Percentiles rank a stretch among this genome's conserved stretches.
These are phyloP conservation scores for Lasioglossum lativentre DNA, from an alignment of 2,888 invertebrate species.

Conservation along the genomic window DNA sequence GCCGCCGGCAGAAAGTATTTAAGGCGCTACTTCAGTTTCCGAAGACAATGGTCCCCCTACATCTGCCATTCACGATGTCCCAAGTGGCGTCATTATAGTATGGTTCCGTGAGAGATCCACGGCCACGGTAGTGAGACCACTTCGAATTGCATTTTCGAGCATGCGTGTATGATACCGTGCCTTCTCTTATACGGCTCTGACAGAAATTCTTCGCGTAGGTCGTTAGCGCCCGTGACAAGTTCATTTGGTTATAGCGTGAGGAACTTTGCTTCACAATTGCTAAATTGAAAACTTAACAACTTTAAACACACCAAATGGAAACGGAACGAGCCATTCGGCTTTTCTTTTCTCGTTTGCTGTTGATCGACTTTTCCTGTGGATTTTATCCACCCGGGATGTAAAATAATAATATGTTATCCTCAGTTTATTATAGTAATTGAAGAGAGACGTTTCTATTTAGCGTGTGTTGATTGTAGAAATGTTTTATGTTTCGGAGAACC, in stretches of 20 bases:
- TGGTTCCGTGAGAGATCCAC: slow-evolving; percentile 51
- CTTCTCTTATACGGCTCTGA: not conserved
- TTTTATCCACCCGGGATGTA: too few species aligned
- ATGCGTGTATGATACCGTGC: slow-evolving; percentile 31
- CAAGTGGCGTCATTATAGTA: slow-evolving; percentile 69
- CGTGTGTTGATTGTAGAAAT: too few species aligned
- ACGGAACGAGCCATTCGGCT: not conserved
- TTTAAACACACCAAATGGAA: not conserved
- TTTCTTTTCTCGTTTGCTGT: not conserved
- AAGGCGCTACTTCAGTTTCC: slow-evolving; percentile 59
- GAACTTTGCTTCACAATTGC: too few species aligned
- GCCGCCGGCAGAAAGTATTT: slow-evolving; percentile 68
- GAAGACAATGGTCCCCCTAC: slow-evolving; percentile 66
- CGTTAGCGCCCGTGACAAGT: not conserved
- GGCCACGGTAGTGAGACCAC: slow-evolving; percentile 42
- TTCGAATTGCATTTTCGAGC: slow-evolving; percentile 66
- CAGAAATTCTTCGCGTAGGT: not conserved
- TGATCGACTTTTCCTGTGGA: not conserved
- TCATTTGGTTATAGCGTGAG: not conserved
- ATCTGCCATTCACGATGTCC: slow-evolving; percentile 67
- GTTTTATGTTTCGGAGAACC: too few species aligned
- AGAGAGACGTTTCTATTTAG: too few species aligned
- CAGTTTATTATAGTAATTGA: not conserved
- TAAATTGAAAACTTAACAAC: not conserved
- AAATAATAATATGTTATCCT: not conserved